Conservation (phyloP, 2,113 vertebrate genomes). For the Trinectes maculatus region DNA sequence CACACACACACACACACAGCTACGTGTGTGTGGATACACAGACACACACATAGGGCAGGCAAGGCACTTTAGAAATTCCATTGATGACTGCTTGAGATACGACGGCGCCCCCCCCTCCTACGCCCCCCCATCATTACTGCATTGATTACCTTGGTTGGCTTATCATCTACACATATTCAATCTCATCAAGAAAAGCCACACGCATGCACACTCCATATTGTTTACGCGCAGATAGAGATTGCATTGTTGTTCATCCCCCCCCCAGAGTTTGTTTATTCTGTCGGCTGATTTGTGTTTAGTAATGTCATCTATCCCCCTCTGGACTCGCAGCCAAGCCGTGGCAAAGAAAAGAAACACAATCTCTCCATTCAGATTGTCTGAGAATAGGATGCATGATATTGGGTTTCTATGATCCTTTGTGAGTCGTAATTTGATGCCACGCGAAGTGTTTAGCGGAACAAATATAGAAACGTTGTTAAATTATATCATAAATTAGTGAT, state of each 20-base stretch:
- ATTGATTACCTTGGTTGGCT: constrained; percentile 79
- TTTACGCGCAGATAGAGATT: constrained; percentile 68
- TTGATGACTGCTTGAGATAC: constrained; percentile 81
- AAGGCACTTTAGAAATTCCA: constrained; percentile 74
- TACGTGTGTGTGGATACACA: no score
- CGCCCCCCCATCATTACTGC: constrained; percentile 70
- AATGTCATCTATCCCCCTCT: constrained; percentile 65
- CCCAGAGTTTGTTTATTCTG: constrained; percentile 73
- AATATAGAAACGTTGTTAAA: constrained; percentile 71
- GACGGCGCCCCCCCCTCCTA: constrained; percentile 13
- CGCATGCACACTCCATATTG: constrained; percentile 52
- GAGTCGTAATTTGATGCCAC: constrained; percentile 67
- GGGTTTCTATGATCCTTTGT: constrained; percentile 76
- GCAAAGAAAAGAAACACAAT: constrained; percentile 61
- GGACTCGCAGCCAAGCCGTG: constrained; percentile 50
- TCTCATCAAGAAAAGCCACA: constrained; percentile 61
- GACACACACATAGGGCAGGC: constrained; percentile 29
- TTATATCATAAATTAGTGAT: constrained; percentile 76
- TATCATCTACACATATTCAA: constrained; percentile 72
- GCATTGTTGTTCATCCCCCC: constrained; percentile 72
- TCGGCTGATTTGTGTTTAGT: constrained; percentile 76
- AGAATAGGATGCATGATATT: constrained; percentile 73
- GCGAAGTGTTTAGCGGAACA: constrained; percentile 73
- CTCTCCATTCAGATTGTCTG: constrained; percentile 66
- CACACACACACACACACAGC: constrained; percentile 31